Conservation (phyloP, 2,113 vertebrate species). For the Cranoglanis bouderius region DNA sequence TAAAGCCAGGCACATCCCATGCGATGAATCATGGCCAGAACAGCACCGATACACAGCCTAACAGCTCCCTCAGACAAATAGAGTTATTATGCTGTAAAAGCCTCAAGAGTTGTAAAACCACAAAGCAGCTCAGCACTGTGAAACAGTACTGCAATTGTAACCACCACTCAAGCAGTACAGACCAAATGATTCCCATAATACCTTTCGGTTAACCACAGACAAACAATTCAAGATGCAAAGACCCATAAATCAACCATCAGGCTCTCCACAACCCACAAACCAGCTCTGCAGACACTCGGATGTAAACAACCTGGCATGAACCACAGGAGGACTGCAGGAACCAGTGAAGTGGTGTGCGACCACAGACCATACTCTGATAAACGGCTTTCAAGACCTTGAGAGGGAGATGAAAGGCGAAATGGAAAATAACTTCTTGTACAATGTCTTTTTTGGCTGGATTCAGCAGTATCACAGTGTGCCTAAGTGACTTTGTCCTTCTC, state of each 20-base stretch:
- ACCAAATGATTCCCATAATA: constrained; percentile 15
- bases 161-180: not conserved
- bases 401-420: not conserved
- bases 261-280: constrained; percentile 6
- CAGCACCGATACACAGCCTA: not conserved
- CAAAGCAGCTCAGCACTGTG: not conserved
- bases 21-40: not conserved
- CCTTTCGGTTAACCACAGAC: constrained; percentile 8
- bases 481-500: not conserved
- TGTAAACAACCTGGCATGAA: not conserved
- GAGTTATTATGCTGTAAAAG: not conserved
- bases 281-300: not conserved
- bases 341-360: not conserved
- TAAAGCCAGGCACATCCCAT: not conserved
- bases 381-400: not conserved
- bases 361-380: not conserved
- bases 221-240: not conserved
- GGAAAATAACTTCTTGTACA: not conserved
- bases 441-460: not conserved
- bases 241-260: not conserved
- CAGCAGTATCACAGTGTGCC: not conserved
- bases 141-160: not conserved
- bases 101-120: not conserved
- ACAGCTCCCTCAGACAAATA: not conserved
- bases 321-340: not conserved